Evolutionary conservation across 2,888 invertebrate genomes (phyloP).

Genomic region (Emmelina monodactyla): DNA sequence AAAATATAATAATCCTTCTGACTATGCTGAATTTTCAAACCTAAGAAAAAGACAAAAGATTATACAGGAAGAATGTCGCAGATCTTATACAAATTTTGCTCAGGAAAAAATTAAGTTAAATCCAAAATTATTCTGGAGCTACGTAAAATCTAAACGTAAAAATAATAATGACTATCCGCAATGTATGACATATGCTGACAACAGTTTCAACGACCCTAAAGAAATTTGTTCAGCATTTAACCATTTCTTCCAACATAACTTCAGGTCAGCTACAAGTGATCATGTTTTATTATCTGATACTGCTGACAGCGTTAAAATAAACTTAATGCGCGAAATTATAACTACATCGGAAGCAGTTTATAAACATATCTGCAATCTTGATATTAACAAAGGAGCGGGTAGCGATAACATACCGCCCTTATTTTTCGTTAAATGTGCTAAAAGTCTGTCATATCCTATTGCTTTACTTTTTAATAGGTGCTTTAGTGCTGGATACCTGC

Average conservation of each 20-base stretch:
- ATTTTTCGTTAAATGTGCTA: neutral
- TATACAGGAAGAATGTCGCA: neutral
- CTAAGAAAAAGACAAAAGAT: neutral
- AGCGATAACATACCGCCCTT: neutral
- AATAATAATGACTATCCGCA: too few species aligned
- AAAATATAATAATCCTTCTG: too few species aligned
- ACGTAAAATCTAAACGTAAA: too few species aligned
- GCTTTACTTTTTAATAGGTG: slow-evolving; percentile 2
- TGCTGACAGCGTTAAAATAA: neutral
- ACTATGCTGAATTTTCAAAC: neutral
- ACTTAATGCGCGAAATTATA: neutral
- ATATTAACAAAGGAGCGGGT: neutral
- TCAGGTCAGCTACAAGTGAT: neutral
- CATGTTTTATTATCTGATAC: neutral
- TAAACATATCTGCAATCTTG: neutral
- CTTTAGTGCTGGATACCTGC: slow-evolving; percentile 1
- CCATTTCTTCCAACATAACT: neutral
- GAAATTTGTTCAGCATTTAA: neutral
- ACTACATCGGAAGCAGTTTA: neutral
- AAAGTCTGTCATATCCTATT: neutral
- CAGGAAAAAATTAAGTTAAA: neutral
- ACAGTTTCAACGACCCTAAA: neutral
- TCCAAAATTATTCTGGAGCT: neutral
- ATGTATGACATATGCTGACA: neutral
- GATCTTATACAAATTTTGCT: neutral